Conservation (phyloP, 2,113 vertebrate species). For the Illadopsis cleaveri region DNA sequence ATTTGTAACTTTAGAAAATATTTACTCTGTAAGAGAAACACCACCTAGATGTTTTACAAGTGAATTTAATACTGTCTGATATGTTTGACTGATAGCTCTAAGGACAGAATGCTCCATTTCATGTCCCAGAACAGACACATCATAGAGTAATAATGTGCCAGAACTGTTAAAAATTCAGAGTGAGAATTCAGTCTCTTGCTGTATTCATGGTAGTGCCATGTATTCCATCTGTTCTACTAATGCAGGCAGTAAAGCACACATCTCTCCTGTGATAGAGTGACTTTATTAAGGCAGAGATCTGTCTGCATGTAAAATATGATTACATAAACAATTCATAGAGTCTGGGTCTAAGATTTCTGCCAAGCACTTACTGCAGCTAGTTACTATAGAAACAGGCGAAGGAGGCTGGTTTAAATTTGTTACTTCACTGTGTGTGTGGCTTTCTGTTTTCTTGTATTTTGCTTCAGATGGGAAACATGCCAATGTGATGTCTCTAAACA, state of each 20-base stretch:
- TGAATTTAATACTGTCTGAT: not conserved
- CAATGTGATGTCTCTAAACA: not conserved
- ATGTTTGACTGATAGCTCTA: not conserved
- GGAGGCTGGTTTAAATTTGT: conserved; percentile 15
- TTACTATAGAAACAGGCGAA: conserved; percentile 46
- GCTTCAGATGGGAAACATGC: not conserved
- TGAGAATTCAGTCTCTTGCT: not conserved
- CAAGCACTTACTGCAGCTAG: not conserved
- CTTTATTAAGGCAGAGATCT: not conserved
- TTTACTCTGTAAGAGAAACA: not conserved
- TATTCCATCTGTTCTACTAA: not conserved
- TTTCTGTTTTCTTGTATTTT: not conserved
- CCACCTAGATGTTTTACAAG: not conserved
- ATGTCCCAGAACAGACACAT: not conserved
- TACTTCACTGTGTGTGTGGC: not conserved
- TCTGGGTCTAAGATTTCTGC: conserved; percentile 13
- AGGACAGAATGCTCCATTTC: not conserved
- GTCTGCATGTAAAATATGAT: not conserved
- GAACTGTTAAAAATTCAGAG: not conserved
- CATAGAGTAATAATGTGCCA: not conserved
- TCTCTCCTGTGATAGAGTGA: not conserved
- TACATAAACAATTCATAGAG: conserved; percentile 50
- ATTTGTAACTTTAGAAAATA: not conserved
- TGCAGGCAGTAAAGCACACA: not conserved
- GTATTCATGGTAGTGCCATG: not conserved